A percentile compares a stretch with the other conserved stretches of the same genome.
These are phyloP conservation scores for Neostethus bicornis DNA, from an alignment of 2,797 vertebrate genomes.

Conservation along the genomic window DNA sequence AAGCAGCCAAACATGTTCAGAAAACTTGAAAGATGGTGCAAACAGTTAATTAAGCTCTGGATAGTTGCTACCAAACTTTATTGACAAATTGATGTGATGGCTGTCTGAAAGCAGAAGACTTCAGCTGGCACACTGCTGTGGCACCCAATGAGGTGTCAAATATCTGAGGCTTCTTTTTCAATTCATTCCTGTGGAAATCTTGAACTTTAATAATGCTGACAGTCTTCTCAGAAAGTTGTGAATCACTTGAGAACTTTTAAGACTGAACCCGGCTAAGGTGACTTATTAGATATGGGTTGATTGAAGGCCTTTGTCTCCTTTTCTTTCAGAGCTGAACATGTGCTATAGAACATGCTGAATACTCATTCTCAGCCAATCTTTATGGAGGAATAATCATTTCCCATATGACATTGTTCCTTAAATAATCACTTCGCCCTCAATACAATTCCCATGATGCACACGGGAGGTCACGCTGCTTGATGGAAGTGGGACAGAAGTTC, in stretches of 20 bases:
- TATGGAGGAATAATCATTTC: slow-evolving; percentile 49
- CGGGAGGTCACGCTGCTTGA: slow-evolving; percentile 66
- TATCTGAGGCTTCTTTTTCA: slow-evolving; percentile 47
- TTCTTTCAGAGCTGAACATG: slow-evolving; percentile 27
- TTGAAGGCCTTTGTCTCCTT: slow-evolving; percentile 37
- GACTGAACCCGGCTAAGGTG: slow-evolving; percentile 45
- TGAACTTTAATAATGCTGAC: slow-evolving; percentile 57
- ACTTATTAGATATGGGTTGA: slow-evolving; percentile 37
- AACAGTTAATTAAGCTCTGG: slow-evolving; percentile 21
- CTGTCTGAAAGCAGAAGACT: slow-evolving; percentile 21
- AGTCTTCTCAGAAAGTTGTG: slow-evolving; percentile 45
- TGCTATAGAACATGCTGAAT: slow-evolving; percentile 33
- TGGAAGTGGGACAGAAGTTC: slow-evolving; percentile 66
- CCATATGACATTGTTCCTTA: slow-evolving; percentile 67
- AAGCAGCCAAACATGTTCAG: not conserved
- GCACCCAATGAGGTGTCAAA: slow-evolving; percentile 57
- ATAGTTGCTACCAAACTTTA: slow-evolving; percentile 33
- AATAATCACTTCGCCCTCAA: slow-evolving; percentile 77
- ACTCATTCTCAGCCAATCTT: slow-evolving; percentile 41
- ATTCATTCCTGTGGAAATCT: slow-evolving; percentile 54
- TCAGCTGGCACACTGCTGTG: slow-evolving; percentile 36
- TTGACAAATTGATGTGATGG: slow-evolving; percentile 24
- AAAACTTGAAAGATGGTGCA: slow-evolving; percentile 1
- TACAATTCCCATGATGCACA: slow-evolving; percentile 62
- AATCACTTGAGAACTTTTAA: slow-evolving; percentile 46